Percentiles rank a stretch among this genome's conserved stretches.
Conservation (phyloP, 2,113 vertebrate species). For the Gopherus flavomarginatus region DNA sequence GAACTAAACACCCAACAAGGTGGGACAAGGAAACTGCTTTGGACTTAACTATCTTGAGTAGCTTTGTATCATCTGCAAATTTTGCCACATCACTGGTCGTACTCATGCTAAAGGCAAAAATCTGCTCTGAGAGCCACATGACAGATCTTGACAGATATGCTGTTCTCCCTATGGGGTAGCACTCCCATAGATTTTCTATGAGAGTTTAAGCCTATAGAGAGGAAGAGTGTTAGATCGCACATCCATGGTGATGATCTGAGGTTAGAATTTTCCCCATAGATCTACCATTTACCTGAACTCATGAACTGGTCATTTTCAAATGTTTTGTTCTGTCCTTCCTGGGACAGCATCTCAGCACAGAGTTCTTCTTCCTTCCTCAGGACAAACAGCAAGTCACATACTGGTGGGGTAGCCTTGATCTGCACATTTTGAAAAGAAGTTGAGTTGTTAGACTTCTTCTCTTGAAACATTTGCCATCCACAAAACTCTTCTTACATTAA, state of each 20-base stretch:
- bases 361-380: constrained; percentile 81
- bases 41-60: too few species aligned
- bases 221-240: not conserved
- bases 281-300: constrained; percentile 65
- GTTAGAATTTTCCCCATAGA: not conserved
- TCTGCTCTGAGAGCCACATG: accelerated
- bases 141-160: not conserved
- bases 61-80: too few species aligned
- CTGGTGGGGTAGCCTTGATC: constrained; percentile 64
- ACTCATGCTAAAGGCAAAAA: not conserved
- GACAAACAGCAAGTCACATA: constrained; percentile 80
- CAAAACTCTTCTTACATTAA: not conserved
- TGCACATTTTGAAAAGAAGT: constrained; percentile 59
- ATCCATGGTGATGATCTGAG: not conserved
- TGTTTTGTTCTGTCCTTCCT: constrained; percentile 36
- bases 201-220: not conserved
- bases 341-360: constrained; percentile 73
- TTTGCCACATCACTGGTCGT: too few species aligned
- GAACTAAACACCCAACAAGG: not conserved
- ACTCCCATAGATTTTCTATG: not conserved
- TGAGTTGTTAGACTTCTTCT: not conserved
- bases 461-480: not conserved
- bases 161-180: not conserved
- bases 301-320: not conserved
- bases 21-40: not conserved